phyloP scores from a whole-genome alignment of 2,797 vertebrate species.

The Acropternis orthonyx region DNA sequence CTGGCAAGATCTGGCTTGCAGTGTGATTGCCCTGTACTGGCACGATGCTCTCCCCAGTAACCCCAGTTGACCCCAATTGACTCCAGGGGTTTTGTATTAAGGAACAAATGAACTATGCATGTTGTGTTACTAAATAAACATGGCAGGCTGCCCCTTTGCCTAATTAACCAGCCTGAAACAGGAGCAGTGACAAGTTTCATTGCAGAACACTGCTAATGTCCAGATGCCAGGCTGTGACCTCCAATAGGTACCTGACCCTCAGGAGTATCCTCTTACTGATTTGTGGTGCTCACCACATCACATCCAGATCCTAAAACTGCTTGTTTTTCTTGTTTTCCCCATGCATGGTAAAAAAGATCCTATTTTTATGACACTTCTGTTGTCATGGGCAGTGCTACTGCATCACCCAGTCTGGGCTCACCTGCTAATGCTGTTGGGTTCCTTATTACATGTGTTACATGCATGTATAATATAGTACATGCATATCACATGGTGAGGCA shows the following conservation, averaged over 20 bases:
- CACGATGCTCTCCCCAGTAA: background rate
- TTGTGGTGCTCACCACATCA: accelerated
- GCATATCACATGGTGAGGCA: background rate
- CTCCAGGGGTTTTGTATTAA: slow-evolving; percentile 4
- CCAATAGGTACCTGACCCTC: background rate
- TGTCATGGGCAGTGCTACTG: background rate
- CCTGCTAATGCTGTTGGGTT: background rate
- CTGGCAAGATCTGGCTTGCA: background rate
- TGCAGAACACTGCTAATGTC: background rate
- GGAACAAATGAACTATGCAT: slow-evolving; percentile 13
- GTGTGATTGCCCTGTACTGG: background rate
- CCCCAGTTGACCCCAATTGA: slow-evolving; percentile 3
- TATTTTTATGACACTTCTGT: background rate
- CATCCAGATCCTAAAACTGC: background rate
- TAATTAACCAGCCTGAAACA: slow-evolving; percentile 51
- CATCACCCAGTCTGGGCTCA: background rate
- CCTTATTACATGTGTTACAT: background rate
- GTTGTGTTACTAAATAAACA: slow-evolving; percentile 28
- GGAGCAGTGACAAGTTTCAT: background rate
- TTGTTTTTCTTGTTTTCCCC: background rate
- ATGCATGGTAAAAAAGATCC: background rate
- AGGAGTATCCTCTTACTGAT: background rate
- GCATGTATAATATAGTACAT: background rate
- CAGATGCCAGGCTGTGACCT: background rate
- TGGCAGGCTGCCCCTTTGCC: slow-evolving; percentile 40